phyloP scores from a whole-genome alignment of 1,140 invertebrate genomes.

The Nasonia vitripennis region DNA sequence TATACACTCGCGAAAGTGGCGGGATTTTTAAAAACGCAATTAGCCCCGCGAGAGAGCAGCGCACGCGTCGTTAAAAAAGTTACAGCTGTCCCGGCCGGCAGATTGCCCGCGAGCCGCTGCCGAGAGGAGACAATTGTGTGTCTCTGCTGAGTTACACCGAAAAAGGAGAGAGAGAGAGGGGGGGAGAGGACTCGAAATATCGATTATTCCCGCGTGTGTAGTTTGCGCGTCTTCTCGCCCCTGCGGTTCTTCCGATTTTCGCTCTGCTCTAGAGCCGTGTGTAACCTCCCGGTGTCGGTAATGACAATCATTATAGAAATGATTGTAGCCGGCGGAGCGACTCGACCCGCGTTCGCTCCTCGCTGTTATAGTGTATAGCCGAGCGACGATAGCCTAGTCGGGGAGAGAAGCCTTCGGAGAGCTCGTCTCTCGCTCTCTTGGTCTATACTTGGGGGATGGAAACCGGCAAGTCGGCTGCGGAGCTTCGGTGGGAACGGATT shows the following conservation, averaged over 20 bases:
- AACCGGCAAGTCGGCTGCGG: constrained; percentile 66
- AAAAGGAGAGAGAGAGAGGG: constrained; percentile 1
- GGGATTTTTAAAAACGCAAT: constrained; percentile 17
- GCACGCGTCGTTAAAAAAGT: constrained; percentile 26
- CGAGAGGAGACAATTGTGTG: constrained; percentile 33
- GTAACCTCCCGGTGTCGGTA: constrained; percentile 67
- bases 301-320: constrained; percentile 73
- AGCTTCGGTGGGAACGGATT: constrained; percentile 70
- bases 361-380: background rate
- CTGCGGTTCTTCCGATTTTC: constrained; percentile 46
- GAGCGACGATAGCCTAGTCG: background rate
- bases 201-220: constrained; percentile 15
- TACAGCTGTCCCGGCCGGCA: constrained; percentile 29
- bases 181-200: background rate
- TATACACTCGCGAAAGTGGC: background rate
- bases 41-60: background rate
- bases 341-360: background rate
- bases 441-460: constrained; percentile 64
- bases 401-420: background rate
- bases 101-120: background rate
- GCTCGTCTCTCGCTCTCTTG: constrained; percentile 49
- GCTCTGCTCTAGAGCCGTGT: constrained; percentile 43
- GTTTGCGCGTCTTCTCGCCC: constrained; percentile 15
- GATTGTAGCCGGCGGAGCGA: constrained; percentile 63
- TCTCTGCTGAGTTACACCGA: background rate